Percentiles rank a stretch among this genome's conserved stretches.
Evolutionary conservation across 2,113 vertebrate genomes (phyloP).

Genomic region (Apeltes quadracus): DNA sequence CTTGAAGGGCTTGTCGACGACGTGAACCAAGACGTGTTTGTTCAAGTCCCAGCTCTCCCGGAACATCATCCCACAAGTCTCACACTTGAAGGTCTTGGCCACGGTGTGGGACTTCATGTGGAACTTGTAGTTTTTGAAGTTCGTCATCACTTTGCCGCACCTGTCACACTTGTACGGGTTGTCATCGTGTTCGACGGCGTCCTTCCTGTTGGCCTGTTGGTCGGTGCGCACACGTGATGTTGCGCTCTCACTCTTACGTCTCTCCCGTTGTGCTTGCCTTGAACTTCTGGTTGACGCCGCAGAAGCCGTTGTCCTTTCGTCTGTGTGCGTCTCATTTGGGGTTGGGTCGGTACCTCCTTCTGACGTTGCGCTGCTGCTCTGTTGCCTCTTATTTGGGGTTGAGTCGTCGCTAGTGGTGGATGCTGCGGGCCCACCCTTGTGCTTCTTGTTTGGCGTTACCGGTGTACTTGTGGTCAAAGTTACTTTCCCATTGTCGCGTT

Average conservation of each 20-base stretch:
- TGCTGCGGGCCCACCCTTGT: background rate
- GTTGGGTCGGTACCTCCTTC: background rate
- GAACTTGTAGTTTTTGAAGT: constrained; percentile 63
- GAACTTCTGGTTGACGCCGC: background rate
- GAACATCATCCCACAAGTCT: constrained; percentile 59
- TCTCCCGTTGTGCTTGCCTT: background rate
- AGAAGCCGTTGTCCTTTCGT: background rate
- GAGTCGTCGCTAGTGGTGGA: background rate
- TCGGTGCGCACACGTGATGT: background rate
- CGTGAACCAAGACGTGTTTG: constrained; percentile 50
- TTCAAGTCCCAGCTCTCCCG: constrained; percentile 62
- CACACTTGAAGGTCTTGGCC: constrained; percentile 53
- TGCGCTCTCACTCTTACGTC: background rate
- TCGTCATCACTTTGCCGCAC: constrained; percentile 56
- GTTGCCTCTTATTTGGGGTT: background rate
- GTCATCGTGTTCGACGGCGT: background rate
- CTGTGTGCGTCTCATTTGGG: background rate
- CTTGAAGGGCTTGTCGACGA: constrained; percentile 49
- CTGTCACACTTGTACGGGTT: constrained; percentile 56
- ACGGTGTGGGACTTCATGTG: constrained; percentile 64
- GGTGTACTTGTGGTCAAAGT: background rate
- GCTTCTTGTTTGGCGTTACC: background rate
- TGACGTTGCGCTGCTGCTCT: background rate
- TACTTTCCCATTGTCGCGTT: background rate
- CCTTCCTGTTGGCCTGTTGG: background rate